Percentiles rank a stretch among this genome's conserved stretches.
phyloP scores from a whole-genome alignment of 2,113 vertebrate species.

The Sinocyclocheilus grahami region DNA sequence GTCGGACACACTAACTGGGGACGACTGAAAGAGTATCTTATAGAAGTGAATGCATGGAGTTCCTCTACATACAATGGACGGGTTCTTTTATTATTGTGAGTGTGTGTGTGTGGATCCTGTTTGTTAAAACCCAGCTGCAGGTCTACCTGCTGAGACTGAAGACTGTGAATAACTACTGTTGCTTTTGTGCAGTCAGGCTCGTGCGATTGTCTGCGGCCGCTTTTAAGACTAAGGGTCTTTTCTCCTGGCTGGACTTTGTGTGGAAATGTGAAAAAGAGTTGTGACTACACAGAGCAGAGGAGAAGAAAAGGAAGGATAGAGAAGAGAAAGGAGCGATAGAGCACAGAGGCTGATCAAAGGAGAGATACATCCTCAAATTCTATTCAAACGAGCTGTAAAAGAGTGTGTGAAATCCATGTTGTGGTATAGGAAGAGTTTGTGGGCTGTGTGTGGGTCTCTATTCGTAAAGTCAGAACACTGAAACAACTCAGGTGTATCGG shows the following conservation, averaged over 20 bases:
- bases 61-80: slow-evolving; percentile 68
- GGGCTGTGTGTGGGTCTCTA: slow-evolving; percentile 1
- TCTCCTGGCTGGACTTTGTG: slow-evolving; percentile 70
- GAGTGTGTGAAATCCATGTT: slow-evolving; percentile 12
- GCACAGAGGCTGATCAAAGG: slow-evolving; percentile 50
- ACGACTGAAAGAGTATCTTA: slow-evolving; percentile 73
- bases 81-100: slow-evolving; percentile 69
- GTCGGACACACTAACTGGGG: slow-evolving; percentile 68
- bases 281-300: slow-evolving; percentile 28
- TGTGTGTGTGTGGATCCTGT: slow-evolving; percentile 64
- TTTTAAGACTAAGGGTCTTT: slow-evolving; percentile 56
- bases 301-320: slow-evolving; percentile 27
- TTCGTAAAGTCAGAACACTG: slow-evolving; percentile 17
- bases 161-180: slow-evolving; percentile 69
- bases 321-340: slow-evolving; percentile 28
- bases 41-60: slow-evolving; percentile 63
- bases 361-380: slow-evolving; percentile 43
- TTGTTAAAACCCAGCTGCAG: slow-evolving; percentile 74
- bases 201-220: slow-evolving; percentile 67
- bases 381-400: slow-evolving; percentile 59
- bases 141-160: slow-evolving; percentile 74
- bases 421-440: slow-evolving; percentile 11
- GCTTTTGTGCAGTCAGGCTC: slow-evolving; percentile 71
- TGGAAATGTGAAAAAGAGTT: slow-evolving; percentile 54
- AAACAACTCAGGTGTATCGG: slow-evolving; percentile 15